phyloP scores from a whole-genome alignment of 2,888 invertebrate genomes.

The Apodemia zela region DNA sequence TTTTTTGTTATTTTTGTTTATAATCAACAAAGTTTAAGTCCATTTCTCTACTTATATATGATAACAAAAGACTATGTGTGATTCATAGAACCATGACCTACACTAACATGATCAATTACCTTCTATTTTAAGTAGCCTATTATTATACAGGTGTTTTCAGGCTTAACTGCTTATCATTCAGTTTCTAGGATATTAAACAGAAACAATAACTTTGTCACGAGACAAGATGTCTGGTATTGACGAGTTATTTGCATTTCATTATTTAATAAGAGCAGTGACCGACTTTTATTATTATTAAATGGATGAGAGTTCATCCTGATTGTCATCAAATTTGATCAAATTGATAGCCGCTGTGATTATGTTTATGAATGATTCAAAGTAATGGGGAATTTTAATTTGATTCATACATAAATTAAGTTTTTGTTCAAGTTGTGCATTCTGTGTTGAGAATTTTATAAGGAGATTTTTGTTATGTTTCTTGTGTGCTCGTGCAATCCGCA shows the following conservation, averaged over 20 bases:
- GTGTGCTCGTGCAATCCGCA: constrained; percentile 75
- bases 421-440: neutral
- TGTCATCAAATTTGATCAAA: neutral
- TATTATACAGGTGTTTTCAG: neutral
- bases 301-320: neutral
- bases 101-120: constrained; percentile 12
- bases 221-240: neutral
- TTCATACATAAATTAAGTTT: neutral
- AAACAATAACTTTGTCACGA: constrained; percentile 1
- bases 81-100: constrained; percentile 5
- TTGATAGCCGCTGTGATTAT: neutral
- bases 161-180: neutral
- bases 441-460: neutral
- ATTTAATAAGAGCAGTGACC: neutral
- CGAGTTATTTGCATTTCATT: neutral
- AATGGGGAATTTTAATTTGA: neutral
- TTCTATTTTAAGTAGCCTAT: constrained; percentile 6
- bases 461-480: constrained; percentile 36
- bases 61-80: neutral
- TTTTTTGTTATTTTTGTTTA: neutral
- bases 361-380: neutral
- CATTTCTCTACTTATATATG: neutral
- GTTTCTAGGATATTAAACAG: neutral
- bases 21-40: neutral
- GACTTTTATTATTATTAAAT: neutral